phyloP scores from a whole-genome alignment of 2,888 invertebrate genomes.

The Morinoia aosen region DNA sequence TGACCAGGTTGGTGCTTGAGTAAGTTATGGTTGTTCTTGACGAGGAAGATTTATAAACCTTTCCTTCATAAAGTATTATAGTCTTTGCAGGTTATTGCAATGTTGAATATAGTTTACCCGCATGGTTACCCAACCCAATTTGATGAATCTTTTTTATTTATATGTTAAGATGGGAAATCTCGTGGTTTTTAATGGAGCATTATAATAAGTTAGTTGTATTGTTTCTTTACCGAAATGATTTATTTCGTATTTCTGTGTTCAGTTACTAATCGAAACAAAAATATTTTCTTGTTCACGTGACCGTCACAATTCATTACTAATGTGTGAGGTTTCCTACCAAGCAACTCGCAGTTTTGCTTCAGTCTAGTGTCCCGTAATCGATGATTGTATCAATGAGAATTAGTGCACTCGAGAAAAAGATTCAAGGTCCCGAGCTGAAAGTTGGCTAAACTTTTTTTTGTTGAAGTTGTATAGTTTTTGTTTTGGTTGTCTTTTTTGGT shows the following conservation, averaged over 20 bases:
- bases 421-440: too few relatives aligned
- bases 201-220: neutral
- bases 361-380: too few relatives aligned
- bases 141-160: neutral
- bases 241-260: neutral
- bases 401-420: too few relatives aligned
- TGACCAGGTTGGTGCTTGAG: neutral
- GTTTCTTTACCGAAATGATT: neutral
- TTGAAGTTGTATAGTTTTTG: too few relatives aligned
- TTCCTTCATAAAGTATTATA: neutral
- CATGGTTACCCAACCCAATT: neutral
- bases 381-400: too few relatives aligned
- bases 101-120: neutral
- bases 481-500: too few relatives aligned
- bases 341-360: neutral
- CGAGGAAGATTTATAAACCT: neutral
- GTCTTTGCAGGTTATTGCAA: neutral
- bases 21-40: neutral
- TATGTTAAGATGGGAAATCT: neutral
- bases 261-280: neutral
- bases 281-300: neutral
- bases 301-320: neutral
- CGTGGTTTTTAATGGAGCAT: neutral
- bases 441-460: too few relatives aligned
- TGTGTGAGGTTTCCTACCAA: neutral